Base-by-base conservation (phyloP, 1,140 invertebrate species). In the Procambarus virginalis region DNA sequence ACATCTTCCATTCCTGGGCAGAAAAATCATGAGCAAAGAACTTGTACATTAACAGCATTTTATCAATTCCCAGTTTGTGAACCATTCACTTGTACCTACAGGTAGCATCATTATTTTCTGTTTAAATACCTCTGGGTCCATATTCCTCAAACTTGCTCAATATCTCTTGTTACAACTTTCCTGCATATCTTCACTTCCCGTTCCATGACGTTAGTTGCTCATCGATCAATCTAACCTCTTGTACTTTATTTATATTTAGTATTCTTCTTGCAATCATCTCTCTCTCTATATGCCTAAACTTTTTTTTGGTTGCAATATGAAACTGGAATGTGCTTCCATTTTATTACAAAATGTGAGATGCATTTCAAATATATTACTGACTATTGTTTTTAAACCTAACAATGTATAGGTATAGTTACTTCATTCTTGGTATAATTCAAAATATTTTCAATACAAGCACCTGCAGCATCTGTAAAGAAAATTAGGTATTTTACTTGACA, bases 1-100 rank as follows among this genome's bases (percentile, higher is more conserved):
- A 64, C 20, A 64, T 17, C 17, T 64, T 64, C 17, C 20, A 17
- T 20, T 64, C 12, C 20, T 5, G 12, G 17, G 60, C 12, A 64
- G 22, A 73, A 73, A 73, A 73, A 73, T 73, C n/a, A 73, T 73
- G 68, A 73, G 68, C 68, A 73, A 73, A 73, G 68, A 20, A 73
- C 20, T 73, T 73, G 68, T 73, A 73, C 22, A 34, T 6, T 20
- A 73, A 34, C 8, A 73, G 8, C 2, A 34, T 5, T 73, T 8
- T 73, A 34, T 10, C 34, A 45, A 73, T 73, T 73, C 10, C 68
- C 5, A 34, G 64, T 68, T 68, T 73, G 20, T 64, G 60, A 64
- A 2, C 12, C 17, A 17, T 64, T 20, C 60, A 64, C 60, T 64
- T 17, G 17, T 64, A 55, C 60, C 12, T 55, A 55, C 51, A 1